A percentile compares a stretch with the other conserved stretches of the same genome.
These are phyloP conservation scores for Falcunculus frontatus DNA, from an alignment of 2,113 vertebrate species.

Conservation along the genomic window DNA sequence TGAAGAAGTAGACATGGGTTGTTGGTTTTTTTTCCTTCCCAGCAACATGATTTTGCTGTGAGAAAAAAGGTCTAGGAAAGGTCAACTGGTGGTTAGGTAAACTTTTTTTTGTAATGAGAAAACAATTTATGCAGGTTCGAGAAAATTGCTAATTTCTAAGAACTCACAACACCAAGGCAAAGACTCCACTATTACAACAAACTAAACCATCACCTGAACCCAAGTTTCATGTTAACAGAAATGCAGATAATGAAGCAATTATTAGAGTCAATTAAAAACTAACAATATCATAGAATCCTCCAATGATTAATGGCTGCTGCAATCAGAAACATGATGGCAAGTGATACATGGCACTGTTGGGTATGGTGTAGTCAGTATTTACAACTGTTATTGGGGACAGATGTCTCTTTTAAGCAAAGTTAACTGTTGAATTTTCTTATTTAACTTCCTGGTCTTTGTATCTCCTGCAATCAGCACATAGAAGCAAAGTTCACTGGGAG, in stretches of 20 bases:
- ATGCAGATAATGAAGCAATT: background rate
- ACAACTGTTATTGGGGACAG: background rate
- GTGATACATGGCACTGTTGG: background rate
- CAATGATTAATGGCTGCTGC: background rate
- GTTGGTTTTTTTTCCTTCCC: background rate
- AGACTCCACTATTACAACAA: background rate
- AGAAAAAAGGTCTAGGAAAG: background rate
- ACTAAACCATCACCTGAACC: background rate
- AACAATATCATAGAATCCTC: background rate
- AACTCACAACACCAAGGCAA: background rate
- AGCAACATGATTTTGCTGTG: background rate
- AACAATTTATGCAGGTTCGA: background rate
- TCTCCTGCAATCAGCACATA: background rate
- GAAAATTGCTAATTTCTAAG: background rate
- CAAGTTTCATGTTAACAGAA: background rate
- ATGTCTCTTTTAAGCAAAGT: background rate
- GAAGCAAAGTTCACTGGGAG: background rate
- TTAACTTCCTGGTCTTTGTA: background rate
- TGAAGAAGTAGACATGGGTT: background rate
- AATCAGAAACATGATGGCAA: background rate
- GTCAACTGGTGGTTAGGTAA: background rate
- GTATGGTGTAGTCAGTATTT: background rate
- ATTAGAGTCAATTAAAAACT: background rate
- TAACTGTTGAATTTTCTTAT: background rate
- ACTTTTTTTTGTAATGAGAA: background rate